Evolutionary conservation across 37 sponge, comb jelly and placozoan species (phyloP).

Genomic region (Beroe forskalii): DNA sequence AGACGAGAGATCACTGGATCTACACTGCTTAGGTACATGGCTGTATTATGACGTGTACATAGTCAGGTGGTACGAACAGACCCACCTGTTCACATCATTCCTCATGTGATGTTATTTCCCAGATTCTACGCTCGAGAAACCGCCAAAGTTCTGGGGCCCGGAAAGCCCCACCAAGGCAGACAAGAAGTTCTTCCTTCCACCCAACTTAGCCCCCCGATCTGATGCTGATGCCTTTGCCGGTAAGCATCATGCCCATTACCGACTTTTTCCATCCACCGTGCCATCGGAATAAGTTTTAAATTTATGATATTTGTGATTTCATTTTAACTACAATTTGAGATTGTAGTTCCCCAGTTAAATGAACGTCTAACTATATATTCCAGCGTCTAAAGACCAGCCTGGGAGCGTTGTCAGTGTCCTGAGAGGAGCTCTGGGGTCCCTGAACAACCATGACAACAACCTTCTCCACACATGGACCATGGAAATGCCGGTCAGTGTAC

Average conservation of each 20-base stretch:
- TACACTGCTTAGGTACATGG: too few relatives aligned
- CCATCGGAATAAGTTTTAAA: too few relatives aligned
- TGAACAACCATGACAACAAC: conserved; percentile 31
- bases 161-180: conserved; percentile 15
- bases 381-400: conserved; percentile 24
- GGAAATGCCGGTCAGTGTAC: conserved; percentile 62
- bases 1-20: too few relatives aligned
- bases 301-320: too few relatives aligned
- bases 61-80: too few relatives aligned
- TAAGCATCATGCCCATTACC: too few relatives aligned
- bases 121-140: conserved; percentile 28
- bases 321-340: background rate
- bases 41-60: too few relatives aligned
- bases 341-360: background rate
- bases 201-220: background rate
- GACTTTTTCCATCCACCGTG: too few relatives aligned
- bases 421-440: conserved; percentile 1
- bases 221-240: background rate
- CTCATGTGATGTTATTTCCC: too few relatives aligned
- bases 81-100: too few relatives aligned
- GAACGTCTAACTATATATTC: too few relatives aligned
- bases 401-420: background rate
- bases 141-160: conserved; percentile 58
- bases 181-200: conserved; percentile 31
- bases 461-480: conserved; percentile 39